phyloP scores from a whole-genome alignment of 2,797 vertebrate species.

The Salmo trutta region DNA sequence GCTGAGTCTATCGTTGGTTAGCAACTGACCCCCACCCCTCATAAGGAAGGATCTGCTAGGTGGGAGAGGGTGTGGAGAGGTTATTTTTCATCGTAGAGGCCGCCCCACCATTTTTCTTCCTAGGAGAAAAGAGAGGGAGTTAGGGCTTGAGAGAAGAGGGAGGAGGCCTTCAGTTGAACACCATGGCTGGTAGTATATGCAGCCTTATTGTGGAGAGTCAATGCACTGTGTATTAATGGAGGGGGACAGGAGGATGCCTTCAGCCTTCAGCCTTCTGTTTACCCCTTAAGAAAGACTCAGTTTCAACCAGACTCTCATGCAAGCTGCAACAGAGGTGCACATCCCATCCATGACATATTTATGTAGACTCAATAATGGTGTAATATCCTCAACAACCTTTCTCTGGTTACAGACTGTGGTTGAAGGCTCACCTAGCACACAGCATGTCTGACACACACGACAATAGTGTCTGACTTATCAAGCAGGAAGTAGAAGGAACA shows the following conservation, averaged over 20 bases:
- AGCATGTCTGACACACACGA: background rate
- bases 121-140: slow-evolving; percentile 45
- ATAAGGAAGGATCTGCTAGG: slow-evolving; percentile 36
- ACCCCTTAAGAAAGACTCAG: slow-evolving; percentile 21
- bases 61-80: slow-evolving; percentile 9
- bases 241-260: slow-evolving; percentile 32
- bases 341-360: slow-evolving; percentile 16
- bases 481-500: background rate
- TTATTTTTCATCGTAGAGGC: no score
- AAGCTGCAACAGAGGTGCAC: slow-evolving; percentile 16
- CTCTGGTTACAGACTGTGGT: slow-evolving; percentile 26
- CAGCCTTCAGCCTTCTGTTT: slow-evolving; percentile 45
- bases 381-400: background rate
- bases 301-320: slow-evolving; percentile 23
- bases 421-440: background rate
- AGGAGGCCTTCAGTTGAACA: slow-evolving; percentile 50
- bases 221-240: slow-evolving; percentile 75
- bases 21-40: slow-evolving; percentile 41
- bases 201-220: slow-evolving; percentile 74
- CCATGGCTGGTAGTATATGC: slow-evolving; percentile 74
- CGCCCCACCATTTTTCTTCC: no score
- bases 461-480: background rate
- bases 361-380: slow-evolving; percentile 32
- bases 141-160: slow-evolving; percentile 50
- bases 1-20: slow-evolving; percentile 43